Percentiles rank a stretch among this genome's conserved stretches.
Conservation (phyloP, 2,797 vertebrate genomes). For the Sebastes steindachneri region DNA sequence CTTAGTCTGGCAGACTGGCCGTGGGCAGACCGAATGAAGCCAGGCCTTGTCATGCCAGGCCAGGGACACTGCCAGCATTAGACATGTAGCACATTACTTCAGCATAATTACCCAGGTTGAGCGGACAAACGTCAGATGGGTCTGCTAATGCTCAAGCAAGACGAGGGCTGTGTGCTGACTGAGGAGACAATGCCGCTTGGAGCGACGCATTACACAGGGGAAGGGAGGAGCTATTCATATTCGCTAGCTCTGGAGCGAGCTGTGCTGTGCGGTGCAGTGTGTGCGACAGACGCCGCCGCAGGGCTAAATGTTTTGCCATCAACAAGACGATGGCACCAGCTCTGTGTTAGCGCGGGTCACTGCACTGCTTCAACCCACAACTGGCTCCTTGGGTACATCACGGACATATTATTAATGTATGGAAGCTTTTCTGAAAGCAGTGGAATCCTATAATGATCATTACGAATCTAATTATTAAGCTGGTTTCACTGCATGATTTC, state of each 20-base stretch:
- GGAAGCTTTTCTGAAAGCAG: neutral
- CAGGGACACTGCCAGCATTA: conserved; percentile 61
- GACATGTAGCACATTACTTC: conserved; percentile 72
- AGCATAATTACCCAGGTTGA: conserved; percentile 70
- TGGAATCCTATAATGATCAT: neutral
- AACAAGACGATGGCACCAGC: conserved; percentile 50
- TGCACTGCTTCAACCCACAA: neutral
- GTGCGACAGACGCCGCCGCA: conserved; percentile 20
- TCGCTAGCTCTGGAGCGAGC: conserved; percentile 9
- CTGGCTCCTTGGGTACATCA: neutral
- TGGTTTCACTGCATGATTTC: neutral
- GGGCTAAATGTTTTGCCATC: conserved; percentile 51
- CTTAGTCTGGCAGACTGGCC: conserved; percentile 22
- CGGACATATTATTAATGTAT: neutral
- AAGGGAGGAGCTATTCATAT: conserved; percentile 42
- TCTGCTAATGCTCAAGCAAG: conserved; percentile 20
- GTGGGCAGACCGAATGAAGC: conserved; percentile 31
- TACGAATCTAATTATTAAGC: neutral
- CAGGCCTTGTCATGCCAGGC: conserved; percentile 42
- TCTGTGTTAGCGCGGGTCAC: conserved; percentile 35
- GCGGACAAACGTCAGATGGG: conserved; percentile 57
- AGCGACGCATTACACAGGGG: conserved; percentile 36
- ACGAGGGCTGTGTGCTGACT: conserved; percentile 1
- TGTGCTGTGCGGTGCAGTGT: conserved; percentile 7
- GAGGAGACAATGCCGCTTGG: conserved; percentile 13